phyloP scores from a whole-genome alignment of 1,140 invertebrate species.

The Adelges cooleyi region DNA sequence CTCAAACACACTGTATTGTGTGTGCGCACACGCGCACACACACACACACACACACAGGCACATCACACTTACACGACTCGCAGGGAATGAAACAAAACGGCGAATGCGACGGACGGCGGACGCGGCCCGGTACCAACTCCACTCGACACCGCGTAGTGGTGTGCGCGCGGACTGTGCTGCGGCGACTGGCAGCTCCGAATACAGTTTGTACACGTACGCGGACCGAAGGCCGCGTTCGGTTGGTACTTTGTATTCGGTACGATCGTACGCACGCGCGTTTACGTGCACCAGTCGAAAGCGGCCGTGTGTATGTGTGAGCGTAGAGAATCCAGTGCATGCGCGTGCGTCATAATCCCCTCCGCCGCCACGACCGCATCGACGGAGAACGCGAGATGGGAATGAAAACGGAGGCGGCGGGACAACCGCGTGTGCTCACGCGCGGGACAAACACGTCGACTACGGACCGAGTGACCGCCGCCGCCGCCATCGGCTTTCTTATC shows the following conservation, averaged over 20 bases:
- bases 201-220: conserved; percentile 16
- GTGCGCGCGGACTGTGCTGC: not conserved
- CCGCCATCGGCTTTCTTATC: not conserved
- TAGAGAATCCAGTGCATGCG: not conserved
- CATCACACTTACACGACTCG: not conserved
- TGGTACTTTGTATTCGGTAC: not conserved
- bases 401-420: not conserved
- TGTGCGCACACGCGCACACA: not conserved
- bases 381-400: not conserved
- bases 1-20: not conserved
- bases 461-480: not conserved
- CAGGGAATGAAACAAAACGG: not conserved
- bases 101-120: not conserved
- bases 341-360: not conserved
- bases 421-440: not conserved
- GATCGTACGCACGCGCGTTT: not conserved
- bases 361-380: not conserved
- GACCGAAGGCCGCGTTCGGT: not conserved
- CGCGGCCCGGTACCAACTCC: not conserved
- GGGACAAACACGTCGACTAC: not conserved
- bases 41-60: not conserved
- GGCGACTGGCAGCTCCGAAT: conserved; percentile 12
- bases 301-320: not conserved
- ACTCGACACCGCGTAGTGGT: too few relatives aligned
- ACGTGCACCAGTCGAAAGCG: not conserved